Percentiles rank a stretch among this genome's conserved stretches.
Evolutionary conservation across 2,797 vertebrate species (phyloP).

Genomic region (Liasis olivaceus): DNA sequence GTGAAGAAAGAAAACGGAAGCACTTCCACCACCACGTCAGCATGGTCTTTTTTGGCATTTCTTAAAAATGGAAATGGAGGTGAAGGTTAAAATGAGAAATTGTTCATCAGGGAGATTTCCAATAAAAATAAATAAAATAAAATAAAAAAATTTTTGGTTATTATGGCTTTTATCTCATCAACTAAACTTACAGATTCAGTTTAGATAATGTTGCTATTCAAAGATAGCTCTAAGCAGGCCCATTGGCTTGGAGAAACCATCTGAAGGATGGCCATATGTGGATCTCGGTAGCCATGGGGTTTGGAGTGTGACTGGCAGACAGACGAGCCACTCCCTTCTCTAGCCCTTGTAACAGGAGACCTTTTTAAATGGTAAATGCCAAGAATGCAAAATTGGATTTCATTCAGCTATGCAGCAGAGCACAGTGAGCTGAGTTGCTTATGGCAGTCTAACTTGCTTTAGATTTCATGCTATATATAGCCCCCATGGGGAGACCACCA

Average conservation of each 20-base stretch:
- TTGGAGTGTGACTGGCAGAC: not conserved
- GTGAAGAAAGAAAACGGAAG: not conserved
- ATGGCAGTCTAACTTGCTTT: not conserved
- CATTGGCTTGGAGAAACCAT: not conserved
- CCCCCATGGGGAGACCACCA: not conserved
- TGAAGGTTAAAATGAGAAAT: slow-evolving; percentile 15
- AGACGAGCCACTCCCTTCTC: not conserved
- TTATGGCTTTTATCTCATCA: not conserved
- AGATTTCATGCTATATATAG: not conserved
- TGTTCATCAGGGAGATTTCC: not conserved
- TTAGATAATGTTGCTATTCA: not conserved
- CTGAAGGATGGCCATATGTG: not conserved
- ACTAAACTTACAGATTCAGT: not conserved
- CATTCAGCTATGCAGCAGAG: not conserved
- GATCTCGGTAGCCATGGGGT: not conserved
- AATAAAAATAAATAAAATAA: slow-evolving; percentile 1
- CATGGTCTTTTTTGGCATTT: not conserved
- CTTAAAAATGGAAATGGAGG: slow-evolving; percentile 2
- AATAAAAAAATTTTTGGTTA: not conserved
- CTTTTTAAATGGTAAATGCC: not conserved
- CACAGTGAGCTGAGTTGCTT: not conserved
- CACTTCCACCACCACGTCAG: not conserved
- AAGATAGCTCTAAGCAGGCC: not conserved
- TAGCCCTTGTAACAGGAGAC: not conserved
- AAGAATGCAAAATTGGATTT: not conserved